Conservation (phyloP, 1,140 invertebrate genomes). For the Pteromalus puparum region DNA sequence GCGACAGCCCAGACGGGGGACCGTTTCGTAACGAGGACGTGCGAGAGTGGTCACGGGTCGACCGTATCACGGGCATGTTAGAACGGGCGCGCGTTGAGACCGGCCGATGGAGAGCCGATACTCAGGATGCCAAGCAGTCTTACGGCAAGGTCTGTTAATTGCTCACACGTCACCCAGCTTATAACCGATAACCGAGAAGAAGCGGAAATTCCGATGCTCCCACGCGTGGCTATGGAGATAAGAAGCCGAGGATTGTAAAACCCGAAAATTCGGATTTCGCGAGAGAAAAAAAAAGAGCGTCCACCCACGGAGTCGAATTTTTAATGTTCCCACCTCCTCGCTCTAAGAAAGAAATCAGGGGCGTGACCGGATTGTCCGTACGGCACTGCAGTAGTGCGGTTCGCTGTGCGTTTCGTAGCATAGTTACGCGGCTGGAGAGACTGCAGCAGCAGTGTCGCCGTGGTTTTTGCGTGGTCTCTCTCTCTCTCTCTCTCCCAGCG, state of each 20-base stretch:
- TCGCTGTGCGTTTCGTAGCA: too few species aligned
- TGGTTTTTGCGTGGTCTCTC: background rate
- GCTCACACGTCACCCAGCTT: background rate
- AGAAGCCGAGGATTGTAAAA: too few species aligned
- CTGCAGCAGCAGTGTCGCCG: background rate
- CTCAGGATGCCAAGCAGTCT: slow-evolving; percentile 72
- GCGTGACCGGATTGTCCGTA: too few species aligned
- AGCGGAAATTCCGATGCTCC: too few species aligned
- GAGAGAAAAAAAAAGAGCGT: background rate
- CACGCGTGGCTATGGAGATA: too few species aligned
- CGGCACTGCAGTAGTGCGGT: background rate
- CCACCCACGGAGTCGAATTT: background rate
- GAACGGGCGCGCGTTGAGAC: slow-evolving; percentile 76
- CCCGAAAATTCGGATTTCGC: too few species aligned
- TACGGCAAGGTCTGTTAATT: slow-evolving; percentile 77
- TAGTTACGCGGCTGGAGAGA: background rate
- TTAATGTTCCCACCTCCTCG: background rate
- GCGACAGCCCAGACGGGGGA: slow-evolving; percentile 60
- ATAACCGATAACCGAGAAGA: too few species aligned
- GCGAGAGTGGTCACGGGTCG: slow-evolving; percentile 76
- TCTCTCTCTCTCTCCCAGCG: background rate
- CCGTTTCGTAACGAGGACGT: slow-evolving; percentile 76
- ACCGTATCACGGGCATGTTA: slow-evolving; percentile 75
- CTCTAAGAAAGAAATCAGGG: background rate
- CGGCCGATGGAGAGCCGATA: slow-evolving; percentile 74